Conservation (phyloP, 1,140 invertebrate species). For the Drosophila pseudoobscura region DNA sequence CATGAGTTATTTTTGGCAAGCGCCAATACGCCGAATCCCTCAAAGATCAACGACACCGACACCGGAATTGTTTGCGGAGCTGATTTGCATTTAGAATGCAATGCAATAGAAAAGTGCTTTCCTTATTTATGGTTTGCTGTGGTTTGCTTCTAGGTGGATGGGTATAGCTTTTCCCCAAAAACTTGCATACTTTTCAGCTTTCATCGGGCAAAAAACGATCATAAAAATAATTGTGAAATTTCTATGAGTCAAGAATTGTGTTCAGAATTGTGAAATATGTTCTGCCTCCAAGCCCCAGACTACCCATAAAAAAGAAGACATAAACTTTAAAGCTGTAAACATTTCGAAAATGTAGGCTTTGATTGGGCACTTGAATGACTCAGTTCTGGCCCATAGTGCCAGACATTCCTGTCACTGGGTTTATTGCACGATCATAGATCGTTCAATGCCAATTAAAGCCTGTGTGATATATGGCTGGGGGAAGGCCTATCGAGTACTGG, state of each 20-base stretch:
- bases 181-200: slow-evolving; percentile 15
- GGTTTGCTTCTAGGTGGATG: slow-evolving; percentile 17
- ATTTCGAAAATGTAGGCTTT: too few relatives aligned
- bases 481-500: too few relatives aligned
- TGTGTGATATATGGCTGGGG: too few relatives aligned
- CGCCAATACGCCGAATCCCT: slow-evolving; percentile 20
- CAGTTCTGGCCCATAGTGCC: too few relatives aligned
- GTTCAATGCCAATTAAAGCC: too few relatives aligned
- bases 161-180: not conserved
- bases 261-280: not conserved
- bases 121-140: slow-evolving; percentile 49
- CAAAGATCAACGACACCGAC: slow-evolving; percentile 21
- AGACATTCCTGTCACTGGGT: too few relatives aligned
- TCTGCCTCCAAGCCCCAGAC: not conserved
- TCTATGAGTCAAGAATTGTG: slow-evolving; percentile 8
- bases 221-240: slow-evolving; percentile 27
- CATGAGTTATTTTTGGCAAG: slow-evolving; percentile 72
- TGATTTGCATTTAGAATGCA: slow-evolving; percentile 76
- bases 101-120: slow-evolving; percentile 61
- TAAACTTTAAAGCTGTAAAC: too few relatives aligned
- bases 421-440: too few relatives aligned
- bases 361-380: too few relatives aligned
- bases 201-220: not conserved
- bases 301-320: too few relatives aligned
- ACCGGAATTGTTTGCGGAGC: slow-evolving; percentile 42